These are phyloP conservation scores for Rhea americana DNA, from an alignment of 2,113 vertebrate species.

Conservation along the genomic window DNA sequence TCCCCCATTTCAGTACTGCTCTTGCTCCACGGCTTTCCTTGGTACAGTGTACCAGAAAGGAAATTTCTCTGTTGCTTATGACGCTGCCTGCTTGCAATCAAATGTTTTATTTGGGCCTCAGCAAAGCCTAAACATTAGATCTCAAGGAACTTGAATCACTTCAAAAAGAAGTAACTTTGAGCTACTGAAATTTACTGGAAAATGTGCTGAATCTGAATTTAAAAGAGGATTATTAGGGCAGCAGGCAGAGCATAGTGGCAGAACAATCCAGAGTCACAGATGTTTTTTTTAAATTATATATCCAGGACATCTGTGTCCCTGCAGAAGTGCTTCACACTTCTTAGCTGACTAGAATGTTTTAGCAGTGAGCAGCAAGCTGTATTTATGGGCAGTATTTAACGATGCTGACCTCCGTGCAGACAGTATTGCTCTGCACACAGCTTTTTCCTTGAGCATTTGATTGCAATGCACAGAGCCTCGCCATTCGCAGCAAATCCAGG, in stretches of 20 bases:
- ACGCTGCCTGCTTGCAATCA: neutral
- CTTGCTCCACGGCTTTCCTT: neutral
- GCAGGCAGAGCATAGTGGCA: neutral
- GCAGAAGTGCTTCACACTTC: neutral
- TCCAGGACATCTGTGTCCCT: neutral
- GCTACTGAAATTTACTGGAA: neutral
- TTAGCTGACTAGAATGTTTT: neutral
- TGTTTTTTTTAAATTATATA: neutral
- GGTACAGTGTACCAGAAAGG: rapidly evolving
- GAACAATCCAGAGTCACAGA: neutral
- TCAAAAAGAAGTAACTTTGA: neutral
- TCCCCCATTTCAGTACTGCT: neutral
- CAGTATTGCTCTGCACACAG: rapidly evolving
- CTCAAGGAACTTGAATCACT: neutral
- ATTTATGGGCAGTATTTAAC: neutral
- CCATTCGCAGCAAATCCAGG: neutral
- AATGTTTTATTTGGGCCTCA: rapidly evolving
- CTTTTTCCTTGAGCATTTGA: neutral
- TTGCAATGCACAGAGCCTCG: neutral
- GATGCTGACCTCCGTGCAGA: rapidly evolving
- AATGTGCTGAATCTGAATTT: neutral
- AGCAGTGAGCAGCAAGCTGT: neutral
- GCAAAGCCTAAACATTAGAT: neutral
- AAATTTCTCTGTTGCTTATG: rapidly evolving
- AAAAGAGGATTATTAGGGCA: neutral